Evolutionary conservation across 2,113 vertebrate species (phyloP).

Genomic region (Corythoichthys haematopterus): DNA sequence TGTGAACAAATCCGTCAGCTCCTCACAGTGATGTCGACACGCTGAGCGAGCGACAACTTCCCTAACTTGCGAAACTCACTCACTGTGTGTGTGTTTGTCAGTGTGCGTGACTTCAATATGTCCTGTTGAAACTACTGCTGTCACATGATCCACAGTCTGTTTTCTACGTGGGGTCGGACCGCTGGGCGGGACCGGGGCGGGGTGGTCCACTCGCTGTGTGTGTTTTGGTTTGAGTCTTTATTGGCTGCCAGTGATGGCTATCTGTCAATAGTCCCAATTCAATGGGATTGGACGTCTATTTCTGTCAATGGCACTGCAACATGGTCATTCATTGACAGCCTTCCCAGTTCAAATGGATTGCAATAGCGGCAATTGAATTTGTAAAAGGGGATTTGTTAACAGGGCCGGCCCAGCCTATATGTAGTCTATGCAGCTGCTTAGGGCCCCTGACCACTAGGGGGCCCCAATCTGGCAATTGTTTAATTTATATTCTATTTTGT

Average conservation of each 20-base stretch:
- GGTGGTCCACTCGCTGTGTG: conserved; percentile 26
- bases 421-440: no score
- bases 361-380: no score
- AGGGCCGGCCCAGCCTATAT: no score
- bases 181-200: conserved; percentile 59
- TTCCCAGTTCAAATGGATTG: no score
- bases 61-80: background rate
- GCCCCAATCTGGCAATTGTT: no score
- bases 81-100: background rate
- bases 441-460: no score
- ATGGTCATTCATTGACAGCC: no score
- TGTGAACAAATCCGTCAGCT: background rate
- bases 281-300: no score
- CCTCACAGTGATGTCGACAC: background rate
- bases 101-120: background rate
- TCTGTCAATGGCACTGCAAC: no score
- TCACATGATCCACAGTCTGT: conserved; percentile 62
- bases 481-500: no score
- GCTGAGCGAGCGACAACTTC: background rate
- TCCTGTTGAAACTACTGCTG: conserved; percentile 24
- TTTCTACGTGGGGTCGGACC: conserved; percentile 48
- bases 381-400: no score
- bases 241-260: background rate
- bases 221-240: background rate
- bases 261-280: no score